Evolutionary conservation across 2,113 vertebrate species (phyloP).

Genomic region (Agapornis roseicollis): DNA sequence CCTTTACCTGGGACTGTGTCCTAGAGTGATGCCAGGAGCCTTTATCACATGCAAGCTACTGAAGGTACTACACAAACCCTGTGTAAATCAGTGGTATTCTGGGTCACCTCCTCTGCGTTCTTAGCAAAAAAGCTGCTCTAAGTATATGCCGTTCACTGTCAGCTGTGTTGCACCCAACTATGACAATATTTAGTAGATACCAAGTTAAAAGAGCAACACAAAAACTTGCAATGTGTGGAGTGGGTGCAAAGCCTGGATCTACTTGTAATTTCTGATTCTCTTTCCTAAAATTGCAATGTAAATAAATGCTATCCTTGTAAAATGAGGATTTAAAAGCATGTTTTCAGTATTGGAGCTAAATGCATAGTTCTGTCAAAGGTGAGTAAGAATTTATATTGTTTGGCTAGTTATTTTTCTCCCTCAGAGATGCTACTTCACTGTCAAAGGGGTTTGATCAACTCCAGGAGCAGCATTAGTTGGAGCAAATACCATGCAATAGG

Average conservation of each 20-base stretch:
- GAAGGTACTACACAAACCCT: background rate
- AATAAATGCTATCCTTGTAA: background rate
- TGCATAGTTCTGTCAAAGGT: background rate
- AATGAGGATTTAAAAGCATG: background rate
- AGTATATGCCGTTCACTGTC: accelerated
- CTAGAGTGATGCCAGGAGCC: background rate
- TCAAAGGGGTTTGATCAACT: background rate
- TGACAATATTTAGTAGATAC: background rate
- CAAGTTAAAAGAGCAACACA: background rate
- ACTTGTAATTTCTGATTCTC: background rate
- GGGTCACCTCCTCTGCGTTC: accelerated
- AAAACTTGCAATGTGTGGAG: background rate
- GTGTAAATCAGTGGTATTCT: background rate
- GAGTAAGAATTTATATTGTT: background rate
- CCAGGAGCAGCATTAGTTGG: background rate
- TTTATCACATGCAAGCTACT: background rate
- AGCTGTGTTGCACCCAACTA: background rate
- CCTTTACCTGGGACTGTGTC: accelerated
- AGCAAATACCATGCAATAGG: background rate
- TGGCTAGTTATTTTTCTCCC: accelerated
- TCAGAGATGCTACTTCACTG: accelerated
- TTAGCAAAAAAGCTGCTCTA: background rate
- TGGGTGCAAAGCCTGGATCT: background rate
- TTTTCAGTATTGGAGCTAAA: background rate
- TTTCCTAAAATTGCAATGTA: background rate